These are phyloP conservation scores for Ophion costatus DNA, from an alignment of 2,888 invertebrate species.

Conservation along the genomic window DNA sequence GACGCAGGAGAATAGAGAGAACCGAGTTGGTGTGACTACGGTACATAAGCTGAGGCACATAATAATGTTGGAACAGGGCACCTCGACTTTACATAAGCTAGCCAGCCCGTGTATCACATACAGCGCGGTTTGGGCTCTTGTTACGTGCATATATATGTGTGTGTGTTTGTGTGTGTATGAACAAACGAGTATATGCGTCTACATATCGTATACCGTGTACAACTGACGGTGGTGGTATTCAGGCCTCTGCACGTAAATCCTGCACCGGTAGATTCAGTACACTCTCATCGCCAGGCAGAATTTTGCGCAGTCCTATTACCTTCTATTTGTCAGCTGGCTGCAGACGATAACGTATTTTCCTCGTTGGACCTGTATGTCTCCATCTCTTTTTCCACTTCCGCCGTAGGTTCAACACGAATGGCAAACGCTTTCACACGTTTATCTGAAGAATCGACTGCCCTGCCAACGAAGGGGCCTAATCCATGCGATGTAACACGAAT, in stretches of 20 bases:
- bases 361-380: conserved; percentile 72
- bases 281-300: conserved; percentile 74
- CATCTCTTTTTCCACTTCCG: conserved; percentile 59
- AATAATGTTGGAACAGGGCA: conserved; percentile 33
- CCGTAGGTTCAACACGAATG: conserved; percentile 44
- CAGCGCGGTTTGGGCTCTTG: conserved; percentile 59
- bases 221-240: conserved; percentile 9
- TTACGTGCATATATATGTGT: conserved; percentile 56
- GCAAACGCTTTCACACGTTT: conserved; percentile 43
- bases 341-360: conserved; percentile 80
- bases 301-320: conserved; percentile 80
- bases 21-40: conserved; percentile 14
- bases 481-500: neutral
- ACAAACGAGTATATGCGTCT: neutral
- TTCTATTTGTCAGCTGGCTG: conserved; percentile 81
- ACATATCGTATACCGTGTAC: conserved; percentile 21
- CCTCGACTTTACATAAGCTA: conserved; percentile 17
- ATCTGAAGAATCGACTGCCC: neutral
- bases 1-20: conserved; percentile 11
- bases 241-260: conserved; percentile 66
- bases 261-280: conserved; percentile 72
- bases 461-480: conserved; percentile 8
- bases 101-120: conserved; percentile 67
- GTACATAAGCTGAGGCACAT: conserved; percentile 48
- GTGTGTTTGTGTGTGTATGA: neutral